Evolutionary conservation across 2,888 invertebrate genomes (phyloP), one percentile per base, ranked within the genome.

Genomic region (Caenorhabditis doughertyi): DNA sequence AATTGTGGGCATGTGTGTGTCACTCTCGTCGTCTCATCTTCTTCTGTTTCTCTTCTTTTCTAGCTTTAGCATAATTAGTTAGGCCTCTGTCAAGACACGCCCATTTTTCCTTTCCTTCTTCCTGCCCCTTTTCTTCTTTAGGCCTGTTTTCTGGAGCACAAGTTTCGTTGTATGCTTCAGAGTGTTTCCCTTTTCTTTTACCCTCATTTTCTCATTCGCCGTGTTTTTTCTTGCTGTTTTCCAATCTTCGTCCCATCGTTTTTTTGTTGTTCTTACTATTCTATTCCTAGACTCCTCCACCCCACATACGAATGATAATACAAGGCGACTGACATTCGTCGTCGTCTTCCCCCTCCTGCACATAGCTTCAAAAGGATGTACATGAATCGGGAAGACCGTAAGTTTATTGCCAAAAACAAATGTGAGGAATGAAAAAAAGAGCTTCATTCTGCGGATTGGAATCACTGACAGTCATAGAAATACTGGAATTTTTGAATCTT

Each of bases 61-160:
- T 58, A 68, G 65, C 62, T 62, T 77, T 77, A 51, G 77, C 77
- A 77, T 77, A 77, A 77, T 77, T 77, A 77, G 77, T 68, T 68
- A 77, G 76, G 76, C 67, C 51, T 55, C 65, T 62, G 35, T 35
- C 39, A 47, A 39, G 62, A 39, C 77, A 51, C 62, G 68, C 68
- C 77, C 77, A 39, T 23, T 58, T 58, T 55, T 77, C n/a, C 53
- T 49, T 39, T 70, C 47, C 42, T 64, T 58, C 53, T 42, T 47
- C 72, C 62, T 35, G 51, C 62, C 49, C 49, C 21, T 51, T 51
- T 27, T 44, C 39, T 47, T 27, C 51, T 39, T 65, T 49, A 35
- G 44, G 51, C 65, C 65, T 65, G 65, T 65, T 65, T 65, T 65
- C 35, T 51, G 35, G 65, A 65, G 51, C 49, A 65, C 65, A 65